These are phyloP conservation scores for Shargacucullia verbasci DNA, from an alignment of 2,888 invertebrate species.

Conservation along the genomic window DNA sequence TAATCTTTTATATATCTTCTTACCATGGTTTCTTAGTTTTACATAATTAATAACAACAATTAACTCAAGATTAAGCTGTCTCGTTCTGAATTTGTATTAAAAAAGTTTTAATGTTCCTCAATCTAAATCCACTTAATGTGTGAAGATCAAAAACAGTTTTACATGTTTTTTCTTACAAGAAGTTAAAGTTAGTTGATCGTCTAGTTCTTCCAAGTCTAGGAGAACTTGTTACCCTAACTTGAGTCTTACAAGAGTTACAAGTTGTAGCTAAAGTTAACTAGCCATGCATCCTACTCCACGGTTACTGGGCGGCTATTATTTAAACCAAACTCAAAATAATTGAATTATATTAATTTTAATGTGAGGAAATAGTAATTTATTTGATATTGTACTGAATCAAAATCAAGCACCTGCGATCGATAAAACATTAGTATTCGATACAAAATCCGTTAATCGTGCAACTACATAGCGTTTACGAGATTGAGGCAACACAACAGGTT, in stretches of 20 bases:
- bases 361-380: neutral
- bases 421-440: conserved; percentile 27
- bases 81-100: too few species aligned
- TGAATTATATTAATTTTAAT: too few species aligned
- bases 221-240: conserved; percentile 10
- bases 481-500: conserved; percentile 69
- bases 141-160: neutral
- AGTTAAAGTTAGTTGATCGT: conserved; percentile 12
- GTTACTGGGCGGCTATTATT: too few species aligned
- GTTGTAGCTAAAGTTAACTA: conserved; percentile 15
- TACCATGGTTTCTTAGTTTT: too few species aligned
- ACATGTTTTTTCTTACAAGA: neutral
- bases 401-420: conserved; percentile 6
- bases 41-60: too few species aligned
- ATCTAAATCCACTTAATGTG: too few species aligned
- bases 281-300: too few species aligned
- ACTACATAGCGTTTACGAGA: conserved; percentile 56
- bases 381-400: neutral
- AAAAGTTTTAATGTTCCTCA: too few species aligned
- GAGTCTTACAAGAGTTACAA: neutral
- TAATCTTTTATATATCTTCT: too few species aligned
- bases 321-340: too few species aligned
- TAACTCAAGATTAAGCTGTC: too few species aligned
- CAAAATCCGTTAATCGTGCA: conserved; percentile 50
- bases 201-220: conserved; percentile 12